Evolutionary conservation across 2,797 vertebrate species (phyloP), one percentile per base, ranked within the genome.

Genomic region (Merluccius polli): DNA sequence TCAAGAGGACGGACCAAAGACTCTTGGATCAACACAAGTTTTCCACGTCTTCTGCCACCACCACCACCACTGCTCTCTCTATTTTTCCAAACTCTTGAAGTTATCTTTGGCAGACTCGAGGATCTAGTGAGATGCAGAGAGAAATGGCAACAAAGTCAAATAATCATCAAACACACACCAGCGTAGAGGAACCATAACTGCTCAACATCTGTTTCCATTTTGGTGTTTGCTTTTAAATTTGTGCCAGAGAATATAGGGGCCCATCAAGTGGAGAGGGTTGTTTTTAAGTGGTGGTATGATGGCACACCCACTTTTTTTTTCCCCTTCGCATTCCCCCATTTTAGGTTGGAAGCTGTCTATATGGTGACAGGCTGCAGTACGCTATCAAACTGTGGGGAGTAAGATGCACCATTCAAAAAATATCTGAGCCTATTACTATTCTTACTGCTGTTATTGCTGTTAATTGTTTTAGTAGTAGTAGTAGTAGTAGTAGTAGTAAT

Each of bases 121-220:
- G 81, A 83, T 67, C 63, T 41, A 16, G 63, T 21, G 29, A 73
- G 76, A 86, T 72, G 84, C 73, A 83, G 69, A 81, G 84, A 82
- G 59, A 52, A 41, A 33, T 35, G 84, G 84, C 71, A 79, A 85
- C 85, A 71, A 89, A 90, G 90, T 88, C 84, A 83, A 74, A 52
- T 7, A 6, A n/a, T 52, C 48, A 21, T 52, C 72, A 78, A 80
- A 73, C 80, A 44, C 38, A 77, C 78, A 84, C 75, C 73, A 80
- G 77, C 10, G 41, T 82, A 44, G 80, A 86, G 82, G 76, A 79
- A 78, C 82, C 84, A 78, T 85, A 30, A 70, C 77, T 41, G 71
- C 81, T 84, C 83, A 77, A 90, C 87, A 92, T 92, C 90, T 93
- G 90, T 92, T 93, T 92, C 86, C 88, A 92, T 87, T 92, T 93